Evolutionary conservation across 1,140 invertebrate genomes (phyloP).

Genomic region (Drosophila truncata): DNA sequence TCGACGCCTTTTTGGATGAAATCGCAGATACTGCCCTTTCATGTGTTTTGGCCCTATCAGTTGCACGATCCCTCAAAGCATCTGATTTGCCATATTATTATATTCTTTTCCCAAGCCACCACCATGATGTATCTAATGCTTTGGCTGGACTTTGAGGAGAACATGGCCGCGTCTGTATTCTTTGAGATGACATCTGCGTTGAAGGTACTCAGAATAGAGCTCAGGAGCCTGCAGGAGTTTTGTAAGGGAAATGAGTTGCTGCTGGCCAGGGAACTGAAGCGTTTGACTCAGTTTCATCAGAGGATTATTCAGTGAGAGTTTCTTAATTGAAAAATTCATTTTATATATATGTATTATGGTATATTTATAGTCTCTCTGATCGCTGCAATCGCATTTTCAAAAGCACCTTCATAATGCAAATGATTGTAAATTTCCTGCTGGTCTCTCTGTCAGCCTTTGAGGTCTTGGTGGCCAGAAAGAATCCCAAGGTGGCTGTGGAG

Average conservation of each 20-base stretch:
- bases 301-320: conserved; percentile 34
- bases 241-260: background rate
- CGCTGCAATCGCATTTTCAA: conserved; percentile 53
- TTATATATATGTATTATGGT: too few relatives aligned
- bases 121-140: conserved; percentile 10
- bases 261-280: conserved; percentile 15
- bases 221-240: conserved; percentile 1
- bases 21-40: conserved; percentile 47
- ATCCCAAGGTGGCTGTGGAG: conserved; percentile 36
- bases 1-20: conserved; percentile 35
- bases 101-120: conserved; percentile 28
- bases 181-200: conserved; percentile 36
- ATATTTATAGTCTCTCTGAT: conserved; percentile 27
- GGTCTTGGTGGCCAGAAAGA: conserved; percentile 23
- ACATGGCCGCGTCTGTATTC: conserved; percentile 16
- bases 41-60: conserved; percentile 39
- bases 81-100: conserved; percentile 1
- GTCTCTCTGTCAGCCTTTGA: conserved; percentile 54
- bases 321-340: accelerated
- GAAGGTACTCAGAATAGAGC: conserved; percentile 40
- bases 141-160: conserved; percentile 21
- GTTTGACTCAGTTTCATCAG: conserved; percentile 39
- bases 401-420: conserved; percentile 40
- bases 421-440: conserved; percentile 42
- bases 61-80: conserved; percentile 40